Evolutionary conservation across 2,797 vertebrate species (phyloP).

Genomic region (Synanceia verrucosa): DNA sequence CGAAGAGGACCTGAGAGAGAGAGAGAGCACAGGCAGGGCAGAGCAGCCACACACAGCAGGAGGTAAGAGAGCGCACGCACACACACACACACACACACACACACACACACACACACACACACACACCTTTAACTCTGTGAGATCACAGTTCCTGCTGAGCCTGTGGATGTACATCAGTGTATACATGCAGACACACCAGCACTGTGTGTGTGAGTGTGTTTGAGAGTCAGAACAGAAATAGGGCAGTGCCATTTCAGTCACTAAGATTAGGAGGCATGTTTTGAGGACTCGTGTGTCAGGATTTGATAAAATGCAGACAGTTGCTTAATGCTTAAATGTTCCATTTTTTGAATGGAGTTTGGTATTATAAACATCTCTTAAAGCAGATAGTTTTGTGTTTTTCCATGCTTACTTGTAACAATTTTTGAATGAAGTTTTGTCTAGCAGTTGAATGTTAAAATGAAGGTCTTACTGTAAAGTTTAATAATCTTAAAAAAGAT

Average conservation of each 20-base stretch:
- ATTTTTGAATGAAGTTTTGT: no score
- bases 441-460: no score
- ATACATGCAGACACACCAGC: slow-evolving; percentile 15
- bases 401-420: no score
- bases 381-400: no score
- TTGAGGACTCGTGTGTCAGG: slow-evolving; percentile 28
- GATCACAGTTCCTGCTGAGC: slow-evolving; percentile 20
- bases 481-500: background rate
- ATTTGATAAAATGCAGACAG: background rate
- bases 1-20: slow-evolving; percentile 74
- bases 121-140: slow-evolving; percentile 46
- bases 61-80: slow-evolving; percentile 71
- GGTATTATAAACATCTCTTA: no score
- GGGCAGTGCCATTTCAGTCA: slow-evolving; percentile 69
- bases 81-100: slow-evolving; percentile 8
- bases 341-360: background rate
- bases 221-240: slow-evolving; percentile 59
- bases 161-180: slow-evolving; percentile 15
- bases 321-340: background rate
- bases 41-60: slow-evolving; percentile 64
- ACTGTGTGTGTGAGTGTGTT: slow-evolving; percentile 1
- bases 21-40: slow-evolving; percentile 72
- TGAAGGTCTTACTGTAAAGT: no score
- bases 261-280: slow-evolving; percentile 44
- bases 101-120: slow-evolving; percentile 3